Evolutionary conservation across 2,888 invertebrate genomes (phyloP).

Genomic region (Lasioglossum morio): DNA sequence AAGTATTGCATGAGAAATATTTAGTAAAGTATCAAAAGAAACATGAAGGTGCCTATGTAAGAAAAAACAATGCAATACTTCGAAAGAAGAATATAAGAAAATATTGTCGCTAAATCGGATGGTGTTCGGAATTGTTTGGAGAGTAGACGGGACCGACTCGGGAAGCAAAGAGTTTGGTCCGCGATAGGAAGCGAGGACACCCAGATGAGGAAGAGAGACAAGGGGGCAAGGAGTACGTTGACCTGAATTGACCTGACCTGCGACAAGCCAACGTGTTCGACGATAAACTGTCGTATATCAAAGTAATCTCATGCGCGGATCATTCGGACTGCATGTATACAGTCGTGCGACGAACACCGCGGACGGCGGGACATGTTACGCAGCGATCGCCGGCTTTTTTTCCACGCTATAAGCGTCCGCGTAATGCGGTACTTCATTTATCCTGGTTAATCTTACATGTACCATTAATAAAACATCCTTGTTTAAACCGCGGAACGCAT

Average conservation of each 20-base stretch:
- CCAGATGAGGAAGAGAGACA: constrained; percentile 18
- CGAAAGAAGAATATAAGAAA: neutral
- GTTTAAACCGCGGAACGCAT: constrained; percentile 9
- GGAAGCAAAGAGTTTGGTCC: neutral
- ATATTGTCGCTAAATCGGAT: neutral
- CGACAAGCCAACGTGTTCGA: constrained; percentile 77
- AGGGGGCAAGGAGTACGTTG: constrained; percentile 73
- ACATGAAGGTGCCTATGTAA: too few species aligned
- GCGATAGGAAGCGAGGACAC: neutral
- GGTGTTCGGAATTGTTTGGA: neutral
- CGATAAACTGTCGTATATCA: constrained; percentile 76
- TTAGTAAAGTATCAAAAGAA: too few species aligned
- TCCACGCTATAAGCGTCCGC: neutral
- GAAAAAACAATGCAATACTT: neutral
- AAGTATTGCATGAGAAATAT: too few species aligned
- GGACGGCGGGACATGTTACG: constrained; percentile 41
- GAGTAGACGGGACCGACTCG: neutral
- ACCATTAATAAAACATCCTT: constrained; percentile 53
- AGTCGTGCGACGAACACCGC: constrained; percentile 7
- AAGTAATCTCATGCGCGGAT: constrained; percentile 74
- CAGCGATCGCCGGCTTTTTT: constrained; percentile 34
- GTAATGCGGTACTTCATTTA: constrained; percentile 45
- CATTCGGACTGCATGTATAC: constrained; percentile 55
- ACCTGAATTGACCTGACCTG: constrained; percentile 81
- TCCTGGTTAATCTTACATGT: constrained; percentile 49